Evolutionary conservation across 2,888 invertebrate species (phyloP).

Genomic region (Agrenia bidenticulata): DNA sequence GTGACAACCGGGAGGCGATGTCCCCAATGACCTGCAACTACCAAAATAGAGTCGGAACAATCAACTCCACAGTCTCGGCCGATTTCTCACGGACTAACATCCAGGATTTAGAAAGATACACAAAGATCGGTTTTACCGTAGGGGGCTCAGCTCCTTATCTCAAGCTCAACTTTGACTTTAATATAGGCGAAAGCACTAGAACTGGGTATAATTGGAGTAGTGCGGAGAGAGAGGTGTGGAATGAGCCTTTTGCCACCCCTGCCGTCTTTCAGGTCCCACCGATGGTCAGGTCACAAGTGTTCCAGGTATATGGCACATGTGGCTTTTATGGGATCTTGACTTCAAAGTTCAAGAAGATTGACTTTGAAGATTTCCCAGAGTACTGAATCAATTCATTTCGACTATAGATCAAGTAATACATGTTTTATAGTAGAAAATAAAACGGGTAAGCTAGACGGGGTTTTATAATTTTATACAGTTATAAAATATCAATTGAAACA

Average conservation of each 20-base stretch:
- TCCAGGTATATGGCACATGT: conserved; percentile 42
- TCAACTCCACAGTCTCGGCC: conserved; percentile 32
- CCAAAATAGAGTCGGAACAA: conserved; percentile 39
- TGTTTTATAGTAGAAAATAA: no score
- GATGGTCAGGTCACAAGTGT: conserved; percentile 31
- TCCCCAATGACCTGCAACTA: conserved; percentile 43
- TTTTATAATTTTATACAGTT: no score
- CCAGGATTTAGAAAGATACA: conserved; percentile 33
- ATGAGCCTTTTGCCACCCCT: conserved; percentile 36
- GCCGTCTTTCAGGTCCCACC: conserved; percentile 41
- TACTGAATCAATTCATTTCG: no score
- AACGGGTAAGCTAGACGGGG: no score
- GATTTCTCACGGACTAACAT: conserved; percentile 29
- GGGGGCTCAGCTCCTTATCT: conserved; percentile 26
- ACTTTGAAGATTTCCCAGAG: no score
- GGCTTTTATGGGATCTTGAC: conserved; percentile 39
- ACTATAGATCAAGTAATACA: no score
- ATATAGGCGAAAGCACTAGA: conserved; percentile 27
- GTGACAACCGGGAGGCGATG: conserved; percentile 42
- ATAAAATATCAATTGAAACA: no score
- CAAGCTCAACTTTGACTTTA: conserved; percentile 27
- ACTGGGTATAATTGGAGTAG: conserved; percentile 43
- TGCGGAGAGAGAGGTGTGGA: conserved; percentile 38
- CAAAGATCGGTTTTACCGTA: conserved; percentile 37
- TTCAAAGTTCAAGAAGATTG: conserved; percentile 38